Percentiles rank a stretch among this genome's conserved stretches.
phyloP scores from a whole-genome alignment of 2,113 vertebrate species.

The Cygnus buccinator region DNA sequence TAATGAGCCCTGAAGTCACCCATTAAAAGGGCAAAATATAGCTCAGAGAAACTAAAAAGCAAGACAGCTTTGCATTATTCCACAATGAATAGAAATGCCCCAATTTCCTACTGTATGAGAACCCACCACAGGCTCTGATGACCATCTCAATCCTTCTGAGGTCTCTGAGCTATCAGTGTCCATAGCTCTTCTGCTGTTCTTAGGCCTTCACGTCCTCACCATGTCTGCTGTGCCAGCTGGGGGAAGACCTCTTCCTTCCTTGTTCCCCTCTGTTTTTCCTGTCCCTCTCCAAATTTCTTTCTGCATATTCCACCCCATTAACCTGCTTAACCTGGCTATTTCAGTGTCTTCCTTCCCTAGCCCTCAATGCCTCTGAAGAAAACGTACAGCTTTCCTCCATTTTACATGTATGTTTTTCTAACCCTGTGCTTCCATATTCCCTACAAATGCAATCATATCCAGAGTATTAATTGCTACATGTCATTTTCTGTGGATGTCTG shows the following conservation, averaged over 20 bases:
- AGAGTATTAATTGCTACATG: not conserved
- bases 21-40: not conserved
- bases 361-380: not conserved
- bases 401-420: not conserved
- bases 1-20: not conserved
- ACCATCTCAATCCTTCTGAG: not conserved
- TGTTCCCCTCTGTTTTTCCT: not conserved
- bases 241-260: not conserved
- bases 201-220: not conserved
- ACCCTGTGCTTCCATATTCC: not conserved
- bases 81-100: not conserved
- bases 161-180: not conserved
- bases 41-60: not conserved
- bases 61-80: not conserved
- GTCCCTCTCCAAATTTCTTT: not conserved
- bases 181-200: not conserved
- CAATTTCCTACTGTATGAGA: not conserved
- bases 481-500: not conserved
- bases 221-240: not conserved
- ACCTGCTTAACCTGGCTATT: not conserved
- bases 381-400: not conserved
- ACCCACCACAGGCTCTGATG: not conserved
- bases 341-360: not conserved
- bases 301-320: not conserved
- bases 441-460: not conserved